Percentiles rank a stretch among this genome's conserved stretches.
Evolutionary conservation across 2,888 invertebrate species (phyloP).

Genomic region (Tortrix viridana): DNA sequence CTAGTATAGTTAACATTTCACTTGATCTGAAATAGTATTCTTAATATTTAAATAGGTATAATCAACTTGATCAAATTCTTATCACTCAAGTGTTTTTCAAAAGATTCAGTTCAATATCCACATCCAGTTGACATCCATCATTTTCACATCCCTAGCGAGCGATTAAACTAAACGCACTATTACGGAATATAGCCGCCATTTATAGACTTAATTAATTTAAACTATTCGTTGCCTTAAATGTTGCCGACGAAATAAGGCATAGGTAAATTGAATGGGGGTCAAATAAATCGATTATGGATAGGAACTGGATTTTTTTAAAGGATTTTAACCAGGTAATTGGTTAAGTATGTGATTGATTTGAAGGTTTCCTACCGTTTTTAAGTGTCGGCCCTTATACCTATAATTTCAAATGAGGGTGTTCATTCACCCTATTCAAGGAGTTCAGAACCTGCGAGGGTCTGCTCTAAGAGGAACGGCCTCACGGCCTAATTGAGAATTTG

Average conservation of each 20-base stretch:
- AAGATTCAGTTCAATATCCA: neutral
- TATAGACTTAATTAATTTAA: slow-evolving; percentile 32
- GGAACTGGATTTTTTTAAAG: slow-evolving; percentile 10
- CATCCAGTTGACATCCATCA: neutral
- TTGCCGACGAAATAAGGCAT: slow-evolving; percentile 23
- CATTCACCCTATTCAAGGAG: too few relatives aligned
- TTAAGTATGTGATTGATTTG: neutral
- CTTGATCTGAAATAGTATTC: too few relatives aligned
- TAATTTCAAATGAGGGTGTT: too few relatives aligned
- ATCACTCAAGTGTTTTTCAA: neutral
- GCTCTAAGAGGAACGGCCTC: too few relatives aligned
- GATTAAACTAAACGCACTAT: slow-evolving; percentile 14
- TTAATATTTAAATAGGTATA: too few relatives aligned
- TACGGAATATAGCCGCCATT: slow-evolving; percentile 21
- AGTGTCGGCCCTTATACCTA: too few relatives aligned
- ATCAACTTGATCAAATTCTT: too few relatives aligned
- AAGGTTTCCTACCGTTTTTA: too few relatives aligned
- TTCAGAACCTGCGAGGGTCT: too few relatives aligned
- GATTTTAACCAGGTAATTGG: neutral
- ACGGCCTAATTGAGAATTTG: too few relatives aligned
- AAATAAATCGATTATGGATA: slow-evolving; percentile 19
- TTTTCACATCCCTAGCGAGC: slow-evolving; percentile 12
- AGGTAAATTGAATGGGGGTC: slow-evolving; percentile 27
- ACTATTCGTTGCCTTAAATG: slow-evolving; percentile 27
- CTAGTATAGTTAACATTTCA: too few relatives aligned